Conservation (phyloP, 2,113 vertebrate genomes). For the Zosterops lateralis region DNA sequence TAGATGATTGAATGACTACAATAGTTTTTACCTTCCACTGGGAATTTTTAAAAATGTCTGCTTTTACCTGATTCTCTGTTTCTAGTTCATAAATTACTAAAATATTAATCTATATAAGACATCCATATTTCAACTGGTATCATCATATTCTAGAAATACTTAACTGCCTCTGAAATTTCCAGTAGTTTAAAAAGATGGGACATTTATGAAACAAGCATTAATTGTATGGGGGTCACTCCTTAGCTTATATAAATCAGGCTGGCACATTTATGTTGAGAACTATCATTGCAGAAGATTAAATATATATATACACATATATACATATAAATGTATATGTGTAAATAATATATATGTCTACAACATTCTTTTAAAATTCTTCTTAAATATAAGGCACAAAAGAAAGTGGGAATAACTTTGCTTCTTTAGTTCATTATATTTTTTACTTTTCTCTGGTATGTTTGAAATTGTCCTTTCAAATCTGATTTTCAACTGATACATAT, state of each 20-base stretch:
- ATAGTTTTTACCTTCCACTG: neutral
- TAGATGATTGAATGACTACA: neutral
- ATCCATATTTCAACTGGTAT: neutral
- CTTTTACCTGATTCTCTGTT: neutral
- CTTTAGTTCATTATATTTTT: neutral
- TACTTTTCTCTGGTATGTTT: neutral
- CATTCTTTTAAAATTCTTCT: neutral
- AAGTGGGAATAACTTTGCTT: neutral
- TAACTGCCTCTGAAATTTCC: neutral
- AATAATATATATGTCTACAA: neutral
- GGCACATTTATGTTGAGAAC: neutral
- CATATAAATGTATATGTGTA: neutral
- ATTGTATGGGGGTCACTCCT: neutral
- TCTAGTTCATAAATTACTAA: neutral
- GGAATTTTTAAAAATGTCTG: neutral
- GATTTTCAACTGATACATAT: neutral
- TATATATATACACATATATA: neutral
- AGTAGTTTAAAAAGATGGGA: neutral
- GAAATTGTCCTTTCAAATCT: neutral
- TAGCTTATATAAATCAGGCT: neutral
- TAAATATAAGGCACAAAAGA: neutral
- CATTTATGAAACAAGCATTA: neutral
- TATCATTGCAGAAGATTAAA: neutral
- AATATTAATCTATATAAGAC: neutral
- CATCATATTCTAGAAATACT: neutral